Evolutionary conservation across 2,888 invertebrate species (phyloP), one percentile per base, ranked within the genome.

Genomic region (Morpho deidamia): DNA sequence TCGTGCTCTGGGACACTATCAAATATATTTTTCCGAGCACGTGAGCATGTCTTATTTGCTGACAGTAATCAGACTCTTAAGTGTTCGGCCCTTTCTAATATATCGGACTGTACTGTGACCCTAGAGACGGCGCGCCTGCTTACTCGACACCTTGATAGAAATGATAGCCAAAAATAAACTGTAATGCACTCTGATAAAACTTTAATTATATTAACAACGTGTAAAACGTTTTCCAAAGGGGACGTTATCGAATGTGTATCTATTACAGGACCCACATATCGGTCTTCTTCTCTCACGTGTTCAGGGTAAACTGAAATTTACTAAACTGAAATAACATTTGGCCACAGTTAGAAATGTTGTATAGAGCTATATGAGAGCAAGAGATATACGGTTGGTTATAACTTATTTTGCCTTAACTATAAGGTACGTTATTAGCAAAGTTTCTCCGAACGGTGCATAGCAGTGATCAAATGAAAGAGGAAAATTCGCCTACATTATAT

Each of bases 31-130:
- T 77, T 75, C 78, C 67, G 62, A 64, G 71, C 80, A 83, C 78
- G 83, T 81, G 75, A 71, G 55, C 64, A 64, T 67, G 65, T 73
- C 74, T 70, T 78, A 79, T 82, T 83, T 75, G 80, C 81, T 81
- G 83, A 82, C 78, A 77, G 78, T 81, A 80, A 83, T 82, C 80
- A 79, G 78, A 76, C 72, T 80, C 69, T 76, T 72, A 74, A 74
- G 68, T 59, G 59, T 53, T 56, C 60, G 23, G 58, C 63, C 66
- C 64, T 57, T 53, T 44, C 41, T 52, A 81, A 85, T 82, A 80
- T 82, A 83, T 84, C 75, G 82, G 74, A 74, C 50, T 56, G 44
- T 75, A 71, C 72, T 69, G 60, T 70, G 71, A 68, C 85, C 83
- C 86, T 64, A 69, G 84, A 80, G 83, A 81, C 79, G 72, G 61